These are phyloP conservation scores for Ceratosolen solmsi DNA, from an alignment of 1,140 invertebrate species.

Conservation along the genomic window DNA sequence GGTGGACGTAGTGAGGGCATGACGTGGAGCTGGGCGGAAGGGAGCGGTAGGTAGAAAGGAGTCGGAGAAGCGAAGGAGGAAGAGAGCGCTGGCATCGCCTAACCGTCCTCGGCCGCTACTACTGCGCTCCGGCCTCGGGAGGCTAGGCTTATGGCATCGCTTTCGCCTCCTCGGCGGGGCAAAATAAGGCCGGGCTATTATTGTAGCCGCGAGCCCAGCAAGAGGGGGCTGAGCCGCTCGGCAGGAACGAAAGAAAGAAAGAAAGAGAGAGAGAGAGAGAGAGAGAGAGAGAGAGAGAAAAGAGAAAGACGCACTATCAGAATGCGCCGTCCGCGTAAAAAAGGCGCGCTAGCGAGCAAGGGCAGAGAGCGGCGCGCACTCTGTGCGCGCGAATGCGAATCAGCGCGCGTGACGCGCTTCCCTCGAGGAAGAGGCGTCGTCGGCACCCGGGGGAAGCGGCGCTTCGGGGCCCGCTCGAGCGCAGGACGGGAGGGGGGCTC, in stretches of 20 bases:
- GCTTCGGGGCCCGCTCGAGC: constrained; percentile 1
- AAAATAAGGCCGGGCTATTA: constrained; percentile 41
- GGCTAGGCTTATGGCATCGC: not conserved
- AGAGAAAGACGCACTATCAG: not conserved
- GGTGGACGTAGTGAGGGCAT: no score
- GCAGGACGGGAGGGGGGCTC: not conserved
- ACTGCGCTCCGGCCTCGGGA: constrained; percentile 3
- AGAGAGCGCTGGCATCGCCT: constrained; percentile 22
- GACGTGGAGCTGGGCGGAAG: not conserved
- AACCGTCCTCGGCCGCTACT: constrained; percentile 35
- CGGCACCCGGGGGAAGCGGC: not conserved
- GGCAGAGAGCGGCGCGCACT: not conserved
- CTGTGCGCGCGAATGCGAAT: not conserved
- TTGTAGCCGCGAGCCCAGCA: not conserved
- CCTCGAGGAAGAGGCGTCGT: not conserved
- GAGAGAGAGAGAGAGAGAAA: constrained; percentile 10
- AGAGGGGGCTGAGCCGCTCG: not conserved
- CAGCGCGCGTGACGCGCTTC: not conserved
- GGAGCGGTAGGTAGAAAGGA: not conserved
- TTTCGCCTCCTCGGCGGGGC: not conserved
- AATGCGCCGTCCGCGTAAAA: not conserved
- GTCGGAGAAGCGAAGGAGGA: not conserved
- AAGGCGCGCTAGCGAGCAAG: not conserved
- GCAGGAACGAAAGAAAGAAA: not conserved
- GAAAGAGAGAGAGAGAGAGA: not conserved